phyloP scores from a whole-genome alignment of 2,888 invertebrate species.

The Spialia ferax region DNA sequence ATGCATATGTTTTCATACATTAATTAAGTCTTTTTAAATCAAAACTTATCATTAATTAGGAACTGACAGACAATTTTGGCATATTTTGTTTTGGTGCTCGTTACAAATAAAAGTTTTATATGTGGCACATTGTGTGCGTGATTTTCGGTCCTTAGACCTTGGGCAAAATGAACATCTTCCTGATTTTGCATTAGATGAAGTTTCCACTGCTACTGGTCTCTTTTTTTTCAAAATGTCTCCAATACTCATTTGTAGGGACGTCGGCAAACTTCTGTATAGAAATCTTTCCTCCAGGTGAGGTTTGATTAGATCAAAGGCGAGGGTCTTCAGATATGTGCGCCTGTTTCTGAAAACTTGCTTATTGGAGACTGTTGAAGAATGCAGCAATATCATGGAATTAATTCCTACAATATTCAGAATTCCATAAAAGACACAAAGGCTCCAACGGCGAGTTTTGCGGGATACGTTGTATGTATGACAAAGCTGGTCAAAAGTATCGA shows the following conservation, averaged over 20 bases:
- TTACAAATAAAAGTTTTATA: not conserved
- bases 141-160: not conserved
- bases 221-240: not conserved
- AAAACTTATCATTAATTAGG: not conserved
- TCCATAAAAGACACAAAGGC: not conserved
- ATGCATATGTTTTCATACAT: not conserved
- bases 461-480: not conserved
- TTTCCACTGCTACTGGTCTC: not conserved
- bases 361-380: not conserved
- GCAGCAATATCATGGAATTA: not conserved
- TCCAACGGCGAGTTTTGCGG: not conserved
- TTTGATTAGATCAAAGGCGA: not conserved
- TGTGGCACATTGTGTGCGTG: not conserved
- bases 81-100: not conserved
- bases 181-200: not conserved
- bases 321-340: not conserved
- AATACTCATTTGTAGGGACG: not conserved
- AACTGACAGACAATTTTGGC: not conserved
- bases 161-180: not conserved
- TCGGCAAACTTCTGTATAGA: not conserved
- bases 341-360: not conserved
- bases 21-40: not conserved
- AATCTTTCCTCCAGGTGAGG: not conserved
- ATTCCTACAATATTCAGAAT: not conserved
- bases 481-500: not conserved